A percentile compares a stretch with the other conserved stretches of the same genome.
phyloP scores from a whole-genome alignment of 2,888 invertebrate genomes.

The Lithophane ornitopus region DNA sequence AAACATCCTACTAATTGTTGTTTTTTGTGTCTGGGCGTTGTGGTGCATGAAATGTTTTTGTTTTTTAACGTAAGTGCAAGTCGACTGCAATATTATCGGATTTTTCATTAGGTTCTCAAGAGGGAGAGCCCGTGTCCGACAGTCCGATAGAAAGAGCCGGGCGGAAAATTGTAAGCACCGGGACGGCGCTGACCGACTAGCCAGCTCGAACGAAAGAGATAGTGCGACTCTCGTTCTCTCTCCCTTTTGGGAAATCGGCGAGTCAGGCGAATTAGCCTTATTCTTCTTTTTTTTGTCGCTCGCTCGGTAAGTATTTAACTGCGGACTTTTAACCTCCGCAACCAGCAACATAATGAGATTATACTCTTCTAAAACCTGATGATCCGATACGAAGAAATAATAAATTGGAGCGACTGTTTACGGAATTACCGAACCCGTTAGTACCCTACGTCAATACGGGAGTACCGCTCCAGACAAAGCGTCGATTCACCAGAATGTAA shows the following conservation, averaged over 20 bases:
- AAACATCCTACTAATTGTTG: not conserved
- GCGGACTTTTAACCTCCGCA: not conserved
- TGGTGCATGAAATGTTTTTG: too few species aligned
- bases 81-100: not conserved
- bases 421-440: not conserved
- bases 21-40: not conserved
- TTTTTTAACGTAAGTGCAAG: too few species aligned
- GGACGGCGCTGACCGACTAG: constrained; percentile 5
- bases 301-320: not conserved
- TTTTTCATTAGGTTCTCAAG: not conserved
- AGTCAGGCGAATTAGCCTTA: not conserved
- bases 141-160: constrained; percentile 39
- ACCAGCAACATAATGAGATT: not conserved
- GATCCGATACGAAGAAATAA: not conserved
- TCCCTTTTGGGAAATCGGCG: not conserved
- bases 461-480: not conserved
- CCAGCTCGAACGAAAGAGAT: constrained; percentile 29
- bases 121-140: not conserved
- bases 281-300: not conserved
- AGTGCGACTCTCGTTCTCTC: constrained; percentile 9
- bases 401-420: not conserved
- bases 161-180: constrained; percentile 12
- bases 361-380: not conserved
- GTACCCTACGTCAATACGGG: not conserved
- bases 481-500: too few species aligned